A percentile compares a stretch with the other conserved stretches of the same genome.
Conservation (phyloP, 2,888 invertebrate genomes). For the Pseudococcus jackbeardsleyi region DNA sequence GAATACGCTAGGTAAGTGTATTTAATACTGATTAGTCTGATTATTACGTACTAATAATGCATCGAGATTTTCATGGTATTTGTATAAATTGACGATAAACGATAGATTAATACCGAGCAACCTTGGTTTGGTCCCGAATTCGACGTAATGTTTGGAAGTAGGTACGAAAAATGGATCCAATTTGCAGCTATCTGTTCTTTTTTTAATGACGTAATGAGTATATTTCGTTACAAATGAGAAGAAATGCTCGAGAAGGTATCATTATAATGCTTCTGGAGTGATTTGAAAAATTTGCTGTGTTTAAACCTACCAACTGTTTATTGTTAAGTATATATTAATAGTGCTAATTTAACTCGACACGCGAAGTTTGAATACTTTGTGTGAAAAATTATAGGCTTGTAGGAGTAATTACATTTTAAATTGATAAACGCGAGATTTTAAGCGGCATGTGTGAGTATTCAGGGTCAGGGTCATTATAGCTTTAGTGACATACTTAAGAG, state of each 20-base stretch:
- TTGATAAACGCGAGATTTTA: too few relatives aligned
- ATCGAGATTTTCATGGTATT: neutral
- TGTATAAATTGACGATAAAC: neutral
- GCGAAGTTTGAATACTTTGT: neutral
- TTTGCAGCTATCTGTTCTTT: neutral
- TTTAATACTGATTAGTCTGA: neutral
- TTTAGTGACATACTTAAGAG: too few relatives aligned
- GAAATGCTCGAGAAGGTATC: neutral
- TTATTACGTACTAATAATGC: neutral
- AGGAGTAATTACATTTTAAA: too few relatives aligned
- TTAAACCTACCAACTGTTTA: neutral
- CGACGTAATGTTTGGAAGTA: neutral
- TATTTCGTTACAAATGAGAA: neutral
- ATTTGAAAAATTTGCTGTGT: neutral
- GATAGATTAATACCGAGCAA: neutral
- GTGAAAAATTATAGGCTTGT: neutral
- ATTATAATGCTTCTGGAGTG: neutral
- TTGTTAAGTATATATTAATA: constrained; percentile 10
- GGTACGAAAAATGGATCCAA: neutral
- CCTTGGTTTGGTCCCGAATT: constrained; percentile 7
- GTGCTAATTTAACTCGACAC: neutral
- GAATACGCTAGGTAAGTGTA: neutral
- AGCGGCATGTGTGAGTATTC: too few relatives aligned
- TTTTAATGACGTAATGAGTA: neutral
- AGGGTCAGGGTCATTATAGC: too few relatives aligned